Evolutionary conservation across 2,888 invertebrate genomes (phyloP).

Genomic region (Drosophila infuscata): DNA sequence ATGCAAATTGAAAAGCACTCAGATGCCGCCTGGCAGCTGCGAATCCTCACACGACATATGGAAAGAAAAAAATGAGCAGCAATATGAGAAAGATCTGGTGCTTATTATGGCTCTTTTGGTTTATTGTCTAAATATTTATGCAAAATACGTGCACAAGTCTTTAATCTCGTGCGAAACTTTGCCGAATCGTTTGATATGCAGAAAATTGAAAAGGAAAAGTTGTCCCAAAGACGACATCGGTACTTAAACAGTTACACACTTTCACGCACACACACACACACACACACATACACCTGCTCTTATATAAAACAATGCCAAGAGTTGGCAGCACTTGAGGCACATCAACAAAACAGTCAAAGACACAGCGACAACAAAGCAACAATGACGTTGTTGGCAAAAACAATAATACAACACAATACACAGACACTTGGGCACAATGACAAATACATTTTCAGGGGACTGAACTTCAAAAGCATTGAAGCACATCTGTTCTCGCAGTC

Average conservation of each 20-base stretch:
- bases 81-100: conserved; percentile 21
- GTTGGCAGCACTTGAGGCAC: conserved; percentile 48
- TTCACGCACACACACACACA: neutral
- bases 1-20: conserved; percentile 62
- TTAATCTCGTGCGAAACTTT: conserved; percentile 64
- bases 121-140: conserved; percentile 74
- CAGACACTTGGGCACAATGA: conserved; percentile 64
- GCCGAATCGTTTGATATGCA: conserved; percentile 67
- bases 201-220: conserved; percentile 76
- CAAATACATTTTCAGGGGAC: conserved; percentile 64
- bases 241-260: conserved; percentile 14
- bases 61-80: neutral
- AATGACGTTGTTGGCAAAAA: conserved; percentile 19
- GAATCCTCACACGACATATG: conserved; percentile 54
- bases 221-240: conserved; percentile 18
- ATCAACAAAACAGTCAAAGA: conserved; percentile 30
- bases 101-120: conserved; percentile 49
- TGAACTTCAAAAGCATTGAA: conserved; percentile 53
- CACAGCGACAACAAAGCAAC: conserved; percentile 20
- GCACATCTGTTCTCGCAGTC: conserved; percentile 38
- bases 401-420: conserved; percentile 39
- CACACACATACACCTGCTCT: neutral
- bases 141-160: conserved; percentile 76
- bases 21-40: conserved; percentile 59
- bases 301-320: conserved; percentile 64